A percentile compares a stretch with the other conserved stretches of the same genome.
Conservation (phyloP, 2,113 vertebrate genomes). For the Toxotes jaculatrix region DNA sequence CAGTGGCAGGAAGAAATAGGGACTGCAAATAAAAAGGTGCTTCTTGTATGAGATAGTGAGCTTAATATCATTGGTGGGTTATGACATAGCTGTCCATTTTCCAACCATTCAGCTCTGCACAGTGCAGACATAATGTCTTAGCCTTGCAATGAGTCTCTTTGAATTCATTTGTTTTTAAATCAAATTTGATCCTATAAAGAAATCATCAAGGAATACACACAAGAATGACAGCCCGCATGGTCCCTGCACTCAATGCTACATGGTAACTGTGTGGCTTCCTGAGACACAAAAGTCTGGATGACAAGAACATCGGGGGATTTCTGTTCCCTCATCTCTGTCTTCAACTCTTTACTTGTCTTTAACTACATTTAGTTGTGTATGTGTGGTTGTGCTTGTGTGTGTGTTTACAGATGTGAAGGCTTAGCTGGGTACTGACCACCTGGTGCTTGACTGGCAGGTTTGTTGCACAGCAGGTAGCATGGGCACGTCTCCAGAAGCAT, state of each 20-base stretch:
- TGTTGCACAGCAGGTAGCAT: conserved; percentile 49
- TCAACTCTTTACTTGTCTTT: conserved; percentile 22
- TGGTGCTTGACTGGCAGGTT: conserved; percentile 72
- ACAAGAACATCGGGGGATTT: conserved; percentile 22
- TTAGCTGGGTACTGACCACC: conserved; percentile 66
- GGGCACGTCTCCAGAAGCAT: conserved; percentile 55
- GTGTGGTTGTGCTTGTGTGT: conserved; percentile 36
- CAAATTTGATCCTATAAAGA: not conserved
- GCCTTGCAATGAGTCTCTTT: not conserved
- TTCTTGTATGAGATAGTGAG: not conserved
- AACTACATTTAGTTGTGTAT: conserved; percentile 16
- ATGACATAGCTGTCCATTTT: not conserved
- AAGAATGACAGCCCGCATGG: not conserved
- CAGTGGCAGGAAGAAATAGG: not conserved
- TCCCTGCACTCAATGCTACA: not conserved
- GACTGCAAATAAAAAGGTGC: not conserved
- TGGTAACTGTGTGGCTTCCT: not conserved
- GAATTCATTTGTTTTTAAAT: not conserved
- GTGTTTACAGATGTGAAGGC: conserved; percentile 59
- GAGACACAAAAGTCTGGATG: not conserved
- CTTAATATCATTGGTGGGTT: not conserved
- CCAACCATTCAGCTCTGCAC: not conserved
- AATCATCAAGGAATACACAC: not conserved
- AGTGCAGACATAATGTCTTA: not conserved
- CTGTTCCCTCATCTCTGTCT: conserved; percentile 9